Evolutionary conservation across 1,140 invertebrate genomes (phyloP), one percentile per base, ranked within the genome.

Genomic region (Metopolophium dirhodum): DNA sequence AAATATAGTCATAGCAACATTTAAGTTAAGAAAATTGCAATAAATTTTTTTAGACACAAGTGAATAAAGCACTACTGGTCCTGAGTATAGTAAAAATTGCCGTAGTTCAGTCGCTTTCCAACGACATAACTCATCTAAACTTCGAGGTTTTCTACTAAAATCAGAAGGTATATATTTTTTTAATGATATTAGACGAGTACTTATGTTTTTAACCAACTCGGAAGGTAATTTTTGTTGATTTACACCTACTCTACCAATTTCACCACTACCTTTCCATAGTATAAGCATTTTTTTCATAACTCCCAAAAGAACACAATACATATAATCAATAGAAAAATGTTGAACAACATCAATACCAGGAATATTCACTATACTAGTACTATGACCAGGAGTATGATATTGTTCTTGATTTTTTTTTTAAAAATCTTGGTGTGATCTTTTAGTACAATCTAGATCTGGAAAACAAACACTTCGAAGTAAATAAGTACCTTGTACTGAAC

Each of bases 261-360:
- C n/a, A n/a, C 14, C n/a, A 35, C 14, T 82, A 6, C 77, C n/a
- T 35, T 82, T 82, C 77, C 77, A 82, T 37, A 82, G n/a, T 18
- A 1, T 82, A 18, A 82, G 14, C n/a, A 82, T n/a, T 35, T 35
- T 82, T 35, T 35, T 35, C 30, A 35, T 68, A 68, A n/a, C n/a
- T 91, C 41, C 90, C 35, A 54, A 77, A 82, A 54, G 90, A 49
- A 54, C 49, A 92, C 57, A 23, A 9, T 54, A 77, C 90, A 91
- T 91, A 47, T 91, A 91, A 82, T 91, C 90, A 47, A 82, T 82
- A 49, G 57, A n/a, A 49, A 92, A 92, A 45, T 20, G 7, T 3
- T n/a, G 30, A 22, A 82, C 45, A 20, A 92, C 47, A 45, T 68
- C 35, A 77, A 92, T 49, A n/a, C 37, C 45, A 68, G 68, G 91